Percentiles rank a stretch among this genome's conserved stretches.
These are phyloP conservation scores for Sesia bembeciformis DNA, from an alignment of 2,888 invertebrate genomes.

Conservation along the genomic window DNA sequence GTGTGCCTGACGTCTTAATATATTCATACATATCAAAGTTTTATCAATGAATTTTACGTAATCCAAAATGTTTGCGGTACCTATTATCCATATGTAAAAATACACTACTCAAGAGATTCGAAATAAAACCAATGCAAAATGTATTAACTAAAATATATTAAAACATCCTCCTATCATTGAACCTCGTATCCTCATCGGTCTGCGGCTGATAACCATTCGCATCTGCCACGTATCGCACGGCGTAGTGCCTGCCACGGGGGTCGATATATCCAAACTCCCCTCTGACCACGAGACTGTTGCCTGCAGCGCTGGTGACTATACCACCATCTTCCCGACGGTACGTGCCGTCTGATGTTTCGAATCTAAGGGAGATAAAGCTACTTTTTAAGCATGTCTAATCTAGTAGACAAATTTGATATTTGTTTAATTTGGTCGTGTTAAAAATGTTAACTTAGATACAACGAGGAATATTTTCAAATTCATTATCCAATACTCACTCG, in stretches of 20 bases:
- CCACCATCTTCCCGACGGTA: constrained; percentile 67
- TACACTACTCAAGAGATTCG: no score
- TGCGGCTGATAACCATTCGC: constrained; percentile 68
- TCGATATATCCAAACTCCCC: constrained; percentile 73
- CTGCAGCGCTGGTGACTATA: constrained; percentile 21
- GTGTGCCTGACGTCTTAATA: no score
- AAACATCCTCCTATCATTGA: constrained; percentile 55
- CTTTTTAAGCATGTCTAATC: no score
- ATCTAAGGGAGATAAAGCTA: constrained; percentile 27
- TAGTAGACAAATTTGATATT: no score
- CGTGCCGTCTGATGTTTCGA: constrained; percentile 65
- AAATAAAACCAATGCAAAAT: no score
- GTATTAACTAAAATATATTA: constrained; percentile 13
- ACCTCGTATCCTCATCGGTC: constrained; percentile 33
- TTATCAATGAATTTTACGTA: no score
- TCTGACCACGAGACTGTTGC: constrained; percentile 33
- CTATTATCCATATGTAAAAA: no score
- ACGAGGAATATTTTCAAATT: no score
- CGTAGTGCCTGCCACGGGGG: constrained; percentile 48
- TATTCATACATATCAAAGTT: no score
- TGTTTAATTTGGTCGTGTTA: no score
- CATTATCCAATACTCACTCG: constrained; percentile 40
- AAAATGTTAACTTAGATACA: no score
- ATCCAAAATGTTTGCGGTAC: no score
- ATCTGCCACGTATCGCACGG: constrained; percentile 74